These are phyloP conservation scores for Heliconius melpomene DNA, from an alignment of 1,140 invertebrate species.

Conservation along the genomic window DNA sequence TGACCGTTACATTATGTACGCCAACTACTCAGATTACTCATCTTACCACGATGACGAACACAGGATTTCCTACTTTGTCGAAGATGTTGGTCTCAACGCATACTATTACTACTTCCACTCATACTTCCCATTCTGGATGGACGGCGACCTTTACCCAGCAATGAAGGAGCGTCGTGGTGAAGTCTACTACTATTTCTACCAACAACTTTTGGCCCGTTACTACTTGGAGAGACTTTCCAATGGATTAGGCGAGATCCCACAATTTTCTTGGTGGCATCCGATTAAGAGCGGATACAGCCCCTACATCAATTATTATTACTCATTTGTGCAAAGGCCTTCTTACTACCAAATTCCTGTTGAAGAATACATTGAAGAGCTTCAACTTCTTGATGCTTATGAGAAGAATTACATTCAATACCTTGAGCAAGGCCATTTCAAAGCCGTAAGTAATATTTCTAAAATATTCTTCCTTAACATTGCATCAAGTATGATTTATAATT, in stretches of 20 bases:
- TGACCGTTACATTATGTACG: conserved; percentile 68
- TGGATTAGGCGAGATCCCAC: conserved; percentile 82
- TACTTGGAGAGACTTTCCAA: conserved; percentile 86
- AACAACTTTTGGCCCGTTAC: conserved; percentile 85
- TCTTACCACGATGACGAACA: conserved; percentile 82
- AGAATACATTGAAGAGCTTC: conserved; percentile 58
- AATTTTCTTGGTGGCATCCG: conserved; percentile 81
- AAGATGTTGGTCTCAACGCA: conserved; percentile 87
- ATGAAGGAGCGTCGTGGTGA: conserved; percentile 83
- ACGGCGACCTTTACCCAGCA: conserved; percentile 75
- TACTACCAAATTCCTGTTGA: conserved; percentile 57
- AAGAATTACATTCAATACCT: conserved; percentile 64
- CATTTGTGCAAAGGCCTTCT: conserved; percentile 62
- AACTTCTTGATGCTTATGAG: conserved; percentile 64
- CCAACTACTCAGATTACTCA: conserved; percentile 81
- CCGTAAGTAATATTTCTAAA: conserved; percentile 51
- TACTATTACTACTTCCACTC: conserved; percentile 86
- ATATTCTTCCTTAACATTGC: no score
- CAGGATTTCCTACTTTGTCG: conserved; percentile 86
- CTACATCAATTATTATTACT: conserved; percentile 57
- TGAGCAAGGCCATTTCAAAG: conserved; percentile 63
- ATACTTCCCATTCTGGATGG: conserved; percentile 84
- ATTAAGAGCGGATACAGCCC: conserved; percentile 83
- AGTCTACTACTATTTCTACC: conserved; percentile 83
- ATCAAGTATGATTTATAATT: neutral